Conservation (phyloP, 2,888 invertebrate genomes). For the Calliphora vomitoria region DNA sequence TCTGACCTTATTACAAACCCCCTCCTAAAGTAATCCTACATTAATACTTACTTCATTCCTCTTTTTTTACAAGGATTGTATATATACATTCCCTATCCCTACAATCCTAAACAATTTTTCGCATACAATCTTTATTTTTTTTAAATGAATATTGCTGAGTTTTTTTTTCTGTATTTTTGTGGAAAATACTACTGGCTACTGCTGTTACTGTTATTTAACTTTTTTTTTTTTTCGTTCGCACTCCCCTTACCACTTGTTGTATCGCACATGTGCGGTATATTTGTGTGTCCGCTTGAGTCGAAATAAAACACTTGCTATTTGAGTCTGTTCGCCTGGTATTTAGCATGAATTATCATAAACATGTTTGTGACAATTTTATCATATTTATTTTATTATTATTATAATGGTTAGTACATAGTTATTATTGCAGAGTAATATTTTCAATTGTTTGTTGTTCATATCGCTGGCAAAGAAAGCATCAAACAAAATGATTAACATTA, state of each 20-base stretch:
- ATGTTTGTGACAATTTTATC: slow-evolving; percentile 70
- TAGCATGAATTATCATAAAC: slow-evolving; percentile 76
- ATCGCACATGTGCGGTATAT: background rate
- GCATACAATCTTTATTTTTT: slow-evolving; percentile 31
- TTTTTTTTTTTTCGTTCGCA: slow-evolving; percentile 5
- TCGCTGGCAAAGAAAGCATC: background rate
- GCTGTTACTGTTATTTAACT: slow-evolving; percentile 64
- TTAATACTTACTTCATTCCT: no score
- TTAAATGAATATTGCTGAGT: background rate
- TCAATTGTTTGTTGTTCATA: background rate
- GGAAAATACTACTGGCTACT: slow-evolving; percentile 59
- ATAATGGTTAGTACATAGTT: no score
- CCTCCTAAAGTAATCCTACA: no score
- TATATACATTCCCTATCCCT: background rate
- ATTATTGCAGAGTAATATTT: slow-evolving; percentile 3
- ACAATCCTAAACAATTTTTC: background rate
- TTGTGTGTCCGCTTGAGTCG: background rate
- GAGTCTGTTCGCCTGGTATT: slow-evolving; percentile 74
- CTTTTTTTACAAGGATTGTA: no score
- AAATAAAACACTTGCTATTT: slow-evolving; percentile 38
- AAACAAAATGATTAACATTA: slow-evolving; percentile 25
- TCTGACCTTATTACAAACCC: no score
- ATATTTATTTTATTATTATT: background rate
- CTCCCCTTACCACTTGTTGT: slow-evolving; percentile 34
- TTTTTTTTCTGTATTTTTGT: slow-evolving; percentile 13